Conservation (phyloP, 2,888 invertebrate genomes). For the Hirudinaria manillensis region DNA sequence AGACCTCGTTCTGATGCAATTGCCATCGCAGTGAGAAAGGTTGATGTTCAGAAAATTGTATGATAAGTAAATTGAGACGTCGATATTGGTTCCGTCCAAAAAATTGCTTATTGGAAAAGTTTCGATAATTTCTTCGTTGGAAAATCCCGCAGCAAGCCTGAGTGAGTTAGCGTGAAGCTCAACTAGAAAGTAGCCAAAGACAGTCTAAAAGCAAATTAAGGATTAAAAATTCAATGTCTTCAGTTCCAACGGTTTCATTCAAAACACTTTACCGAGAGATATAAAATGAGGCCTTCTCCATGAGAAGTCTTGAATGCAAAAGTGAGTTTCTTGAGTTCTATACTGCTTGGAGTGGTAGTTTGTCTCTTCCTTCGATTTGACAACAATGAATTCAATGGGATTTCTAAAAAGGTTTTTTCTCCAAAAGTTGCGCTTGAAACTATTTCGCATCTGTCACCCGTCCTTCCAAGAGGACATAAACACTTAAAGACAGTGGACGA, state of each 20-base stretch:
- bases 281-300: constrained; percentile 43
- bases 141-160: constrained; percentile 15
- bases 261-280: constrained; percentile 43
- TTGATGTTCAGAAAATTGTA: not conserved
- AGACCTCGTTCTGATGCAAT: not conserved
- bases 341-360: not conserved
- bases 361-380: constrained; percentile 14
- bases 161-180: constrained; percentile 23
- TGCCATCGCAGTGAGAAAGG: not conserved
- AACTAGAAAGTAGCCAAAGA: constrained; percentile 17
- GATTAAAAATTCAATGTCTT: not conserved
- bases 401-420: constrained; percentile 40
- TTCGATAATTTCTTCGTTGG: not conserved
- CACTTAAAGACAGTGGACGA: constrained; percentile 41
- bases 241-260: not conserved
- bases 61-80: not conserved
- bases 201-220: not conserved
- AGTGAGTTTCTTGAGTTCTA: constrained; percentile 29
- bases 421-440: constrained; percentile 45
- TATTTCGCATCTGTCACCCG: constrained; percentile 43
- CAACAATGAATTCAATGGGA: constrained; percentile 32
- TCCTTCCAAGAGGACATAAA: constrained; percentile 39
- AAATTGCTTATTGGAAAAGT: not conserved
- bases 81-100: not conserved
- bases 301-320: constrained; percentile 45